Conservation (phyloP, 2,113 vertebrate species). For the Myrmecophaga tridactyla region DNA sequence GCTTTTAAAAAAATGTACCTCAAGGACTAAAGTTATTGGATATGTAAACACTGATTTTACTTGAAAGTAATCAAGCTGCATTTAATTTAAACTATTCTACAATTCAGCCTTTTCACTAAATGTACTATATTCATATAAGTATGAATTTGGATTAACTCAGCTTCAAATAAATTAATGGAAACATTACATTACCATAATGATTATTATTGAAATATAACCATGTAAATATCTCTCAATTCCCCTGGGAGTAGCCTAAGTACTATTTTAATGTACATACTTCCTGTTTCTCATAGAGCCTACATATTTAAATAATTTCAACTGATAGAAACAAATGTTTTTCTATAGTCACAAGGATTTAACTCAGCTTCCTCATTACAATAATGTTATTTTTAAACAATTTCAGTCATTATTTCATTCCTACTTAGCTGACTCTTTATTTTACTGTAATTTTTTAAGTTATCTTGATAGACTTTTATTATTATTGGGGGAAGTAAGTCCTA, state of each 20-base stretch:
- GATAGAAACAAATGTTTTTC: constrained; percentile 52
- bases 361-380: not conserved
- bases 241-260: not conserved
- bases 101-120: not conserved
- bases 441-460: not conserved
- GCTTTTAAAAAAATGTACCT: not conserved
- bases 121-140: not conserved
- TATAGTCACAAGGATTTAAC: constrained; percentile 17
- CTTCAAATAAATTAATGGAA: constrained; percentile 20
- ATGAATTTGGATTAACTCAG: not conserved
- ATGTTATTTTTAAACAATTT: not conserved
- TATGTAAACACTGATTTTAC: not conserved
- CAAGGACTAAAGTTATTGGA: not conserved
- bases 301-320: constrained; percentile 51
- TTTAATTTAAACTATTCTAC: constrained; percentile 42
- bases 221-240: constrained; percentile 15
- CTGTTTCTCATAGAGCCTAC: constrained; percentile 42
- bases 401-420: not conserved
- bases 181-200: not conserved
- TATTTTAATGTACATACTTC: constrained; percentile 53
- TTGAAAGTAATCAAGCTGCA: constrained; percentile 33
- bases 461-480: not conserved
- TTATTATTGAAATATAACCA: constrained; percentile 3
- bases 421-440: not conserved
- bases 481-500: not conserved